phyloP scores from a whole-genome alignment of 2,797 vertebrate genomes.

The Sebastes nivosus region DNA sequence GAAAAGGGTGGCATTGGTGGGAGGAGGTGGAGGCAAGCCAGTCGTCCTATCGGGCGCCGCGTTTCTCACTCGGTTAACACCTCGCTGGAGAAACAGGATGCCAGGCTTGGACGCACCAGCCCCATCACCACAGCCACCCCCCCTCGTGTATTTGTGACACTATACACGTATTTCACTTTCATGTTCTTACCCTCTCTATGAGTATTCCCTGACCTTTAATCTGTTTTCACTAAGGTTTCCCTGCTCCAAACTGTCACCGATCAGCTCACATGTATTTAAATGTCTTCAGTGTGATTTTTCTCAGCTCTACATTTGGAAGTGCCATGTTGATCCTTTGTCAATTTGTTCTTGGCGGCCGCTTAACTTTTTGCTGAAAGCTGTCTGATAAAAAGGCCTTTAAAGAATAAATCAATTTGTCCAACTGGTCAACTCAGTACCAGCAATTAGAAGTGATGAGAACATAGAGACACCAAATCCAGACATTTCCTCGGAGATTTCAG shows the following conservation, averaged over 20 bases:
- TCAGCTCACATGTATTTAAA: slow-evolving; percentile 23
- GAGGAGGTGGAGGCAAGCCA: slow-evolving; percentile 81
- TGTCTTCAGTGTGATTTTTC: slow-evolving; percentile 25
- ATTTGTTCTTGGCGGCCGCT: slow-evolving; percentile 42
- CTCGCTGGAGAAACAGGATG: slow-evolving; percentile 73
- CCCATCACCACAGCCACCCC: slow-evolving; percentile 11
- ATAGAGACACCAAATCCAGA: background rate
- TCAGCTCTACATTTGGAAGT: slow-evolving; percentile 30
- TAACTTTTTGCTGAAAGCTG: slow-evolving; percentile 51
- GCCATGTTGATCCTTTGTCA: slow-evolving; percentile 50
- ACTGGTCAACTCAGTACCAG: slow-evolving; percentile 28
- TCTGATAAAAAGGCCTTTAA: slow-evolving; percentile 33
- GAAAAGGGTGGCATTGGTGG: slow-evolving; percentile 72
- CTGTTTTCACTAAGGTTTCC: slow-evolving; percentile 30
- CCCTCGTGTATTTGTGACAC: slow-evolving; percentile 37
- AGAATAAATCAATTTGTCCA: slow-evolving; percentile 38
- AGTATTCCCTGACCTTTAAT: slow-evolving; percentile 35
- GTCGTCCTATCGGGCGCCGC: slow-evolving; percentile 70
- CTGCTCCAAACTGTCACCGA: slow-evolving; percentile 17
- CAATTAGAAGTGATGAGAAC: slow-evolving; percentile 1
- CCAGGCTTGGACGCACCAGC: slow-evolving; percentile 64
- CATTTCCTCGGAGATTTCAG: background rate
- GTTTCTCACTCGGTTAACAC: slow-evolving; percentile 85
- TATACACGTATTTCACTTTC: background rate
- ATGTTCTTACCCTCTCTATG: slow-evolving; percentile 3